Conservation (phyloP, 2,888 invertebrate genomes). For the Noctuana brunneofusca region DNA sequence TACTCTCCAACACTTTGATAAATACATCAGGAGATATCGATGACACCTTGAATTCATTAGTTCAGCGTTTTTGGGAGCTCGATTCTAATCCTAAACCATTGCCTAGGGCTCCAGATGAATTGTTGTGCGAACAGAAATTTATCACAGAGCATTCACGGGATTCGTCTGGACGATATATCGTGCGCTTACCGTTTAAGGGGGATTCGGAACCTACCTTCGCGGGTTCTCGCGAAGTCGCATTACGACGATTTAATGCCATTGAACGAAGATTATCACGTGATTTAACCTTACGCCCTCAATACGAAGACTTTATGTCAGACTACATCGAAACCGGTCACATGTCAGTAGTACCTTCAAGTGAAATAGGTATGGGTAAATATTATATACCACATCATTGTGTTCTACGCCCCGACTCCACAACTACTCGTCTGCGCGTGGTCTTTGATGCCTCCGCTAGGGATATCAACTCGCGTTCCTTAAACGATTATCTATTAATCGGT, state of each 20-base stretch:
- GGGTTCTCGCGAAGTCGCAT: background rate
- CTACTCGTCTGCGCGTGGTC: background rate
- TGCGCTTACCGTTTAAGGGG: background rate
- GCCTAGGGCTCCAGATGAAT: background rate
- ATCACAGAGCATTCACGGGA: background rate
- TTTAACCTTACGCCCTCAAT: background rate
- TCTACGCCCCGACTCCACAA: background rate
- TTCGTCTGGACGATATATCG: background rate
- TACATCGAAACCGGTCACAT: background rate
- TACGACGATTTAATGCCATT: background rate
- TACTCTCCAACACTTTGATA: background rate
- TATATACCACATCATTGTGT: slow-evolving; percentile 1
- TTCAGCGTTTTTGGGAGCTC: background rate
- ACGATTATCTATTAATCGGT: slow-evolving; percentile 4
- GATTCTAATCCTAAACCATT: background rate
- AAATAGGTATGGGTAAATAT: background rate
- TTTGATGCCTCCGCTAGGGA: background rate
- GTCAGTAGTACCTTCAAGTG: background rate
- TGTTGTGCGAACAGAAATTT: background rate
- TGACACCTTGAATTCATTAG: background rate
- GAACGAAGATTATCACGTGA: background rate
- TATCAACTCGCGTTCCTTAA: background rate
- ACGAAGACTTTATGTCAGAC: background rate
- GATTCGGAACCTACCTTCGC: background rate
- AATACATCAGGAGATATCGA: background rate